phyloP scores from a whole-genome alignment of 2,888 invertebrate species.

The Rhopalosiphum nymphaeae region DNA sequence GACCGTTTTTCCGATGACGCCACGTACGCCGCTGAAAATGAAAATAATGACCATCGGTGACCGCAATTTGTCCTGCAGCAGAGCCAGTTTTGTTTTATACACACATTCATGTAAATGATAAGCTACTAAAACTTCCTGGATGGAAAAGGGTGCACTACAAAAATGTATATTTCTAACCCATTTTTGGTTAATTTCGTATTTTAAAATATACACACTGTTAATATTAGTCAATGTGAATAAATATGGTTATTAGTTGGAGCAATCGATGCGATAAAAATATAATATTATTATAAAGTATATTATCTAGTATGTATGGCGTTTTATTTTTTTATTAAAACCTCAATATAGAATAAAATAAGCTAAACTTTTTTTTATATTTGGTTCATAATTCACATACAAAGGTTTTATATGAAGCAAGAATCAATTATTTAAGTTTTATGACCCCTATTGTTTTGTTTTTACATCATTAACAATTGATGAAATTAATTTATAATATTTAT shows the following conservation, averaged over 20 bases:
- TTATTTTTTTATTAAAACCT: neutral
- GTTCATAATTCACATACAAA: neutral
- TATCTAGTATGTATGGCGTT: neutral
- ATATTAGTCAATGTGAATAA: neutral
- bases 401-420: neutral
- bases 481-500: neutral
- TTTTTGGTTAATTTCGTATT: neutral
- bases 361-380: neutral
- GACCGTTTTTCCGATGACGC: constrained; percentile 64
- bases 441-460: neutral
- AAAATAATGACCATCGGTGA: constrained; percentile 63
- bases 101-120: constrained; percentile 52
- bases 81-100: constrained; percentile 54
- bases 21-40: constrained; percentile 56
- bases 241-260: neutral
- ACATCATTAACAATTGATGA: neutral
- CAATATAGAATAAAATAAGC: neutral
- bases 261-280: neutral
- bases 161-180: neutral
- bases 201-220: neutral
- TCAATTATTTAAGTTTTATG: neutral
- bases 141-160: constrained; percentile 23
- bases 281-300: neutral
- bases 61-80: constrained; percentile 60
- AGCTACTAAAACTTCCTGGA: constrained; percentile 22